Conservation (phyloP, 2,113 vertebrate species). For the Phalacrocorax pelagicus region DNA sequence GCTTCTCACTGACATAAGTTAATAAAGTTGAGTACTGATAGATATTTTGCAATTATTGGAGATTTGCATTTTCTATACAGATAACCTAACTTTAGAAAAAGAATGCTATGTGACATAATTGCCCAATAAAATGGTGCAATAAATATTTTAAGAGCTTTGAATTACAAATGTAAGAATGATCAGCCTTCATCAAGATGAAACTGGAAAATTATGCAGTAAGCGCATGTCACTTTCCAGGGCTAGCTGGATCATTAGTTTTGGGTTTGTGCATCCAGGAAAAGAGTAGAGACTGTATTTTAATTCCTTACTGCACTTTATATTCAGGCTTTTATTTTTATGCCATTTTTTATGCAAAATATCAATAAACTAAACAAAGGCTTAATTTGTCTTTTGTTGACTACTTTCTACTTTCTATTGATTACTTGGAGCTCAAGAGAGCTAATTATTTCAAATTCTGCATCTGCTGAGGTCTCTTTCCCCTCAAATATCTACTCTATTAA, state of each 20-base stretch:
- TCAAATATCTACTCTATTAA: not conserved
- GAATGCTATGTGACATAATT: not conserved
- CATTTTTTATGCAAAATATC: slow-evolving; percentile 31
- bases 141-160: not conserved
- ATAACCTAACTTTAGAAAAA: not conserved
- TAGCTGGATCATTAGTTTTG: not conserved
- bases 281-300: not conserved
- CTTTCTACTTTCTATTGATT: slow-evolving; percentile 23
- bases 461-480: not conserved
- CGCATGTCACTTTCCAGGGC: not conserved
- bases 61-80: not conserved
- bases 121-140: not conserved
- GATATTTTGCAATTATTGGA: not conserved
- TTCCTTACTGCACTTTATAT: not conserved
- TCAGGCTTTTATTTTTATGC: not conserved
- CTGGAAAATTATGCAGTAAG: not conserved
- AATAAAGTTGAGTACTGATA: not conserved
- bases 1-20: not conserved
- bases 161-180: not conserved
- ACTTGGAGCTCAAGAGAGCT: not conserved
- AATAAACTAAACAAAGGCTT: slow-evolving; percentile 24
- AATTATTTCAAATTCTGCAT: slow-evolving; percentile 14
- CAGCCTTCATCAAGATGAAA: not conserved
- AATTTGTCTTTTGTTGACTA: slow-evolving; percentile 17
- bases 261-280: not conserved